phyloP scores from a whole-genome alignment of 2,888 invertebrate species.

The Scaeva pyrastri region DNA sequence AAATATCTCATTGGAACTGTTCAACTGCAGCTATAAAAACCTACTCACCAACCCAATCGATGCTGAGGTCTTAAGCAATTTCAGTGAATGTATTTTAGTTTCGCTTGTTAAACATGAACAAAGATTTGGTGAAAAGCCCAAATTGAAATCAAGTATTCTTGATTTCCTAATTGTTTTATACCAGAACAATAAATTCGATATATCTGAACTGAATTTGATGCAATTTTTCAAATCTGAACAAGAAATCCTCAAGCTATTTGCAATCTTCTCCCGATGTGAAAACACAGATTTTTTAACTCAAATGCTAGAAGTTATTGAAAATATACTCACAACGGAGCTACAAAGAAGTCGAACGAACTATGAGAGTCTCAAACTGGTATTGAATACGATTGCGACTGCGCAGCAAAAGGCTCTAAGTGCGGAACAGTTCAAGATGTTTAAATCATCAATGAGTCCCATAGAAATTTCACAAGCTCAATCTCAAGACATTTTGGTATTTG shows the following conservation, averaged over 20 bases:
- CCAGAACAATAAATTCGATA: not conserved
- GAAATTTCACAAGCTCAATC: conserved; percentile 7
- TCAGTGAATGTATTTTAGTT: conserved; percentile 37
- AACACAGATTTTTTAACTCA: not conserved
- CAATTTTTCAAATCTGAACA: conserved; percentile 19
- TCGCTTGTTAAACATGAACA: conserved; percentile 4
- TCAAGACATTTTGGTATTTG: not conserved
- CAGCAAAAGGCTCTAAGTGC: conserved; percentile 18
- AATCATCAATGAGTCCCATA: not conserved
- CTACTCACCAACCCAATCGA: conserved; percentile 8
- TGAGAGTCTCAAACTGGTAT: not conserved
- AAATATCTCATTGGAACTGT: conserved; percentile 28
- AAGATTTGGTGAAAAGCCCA: conserved; percentile 5
- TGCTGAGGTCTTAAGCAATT: not conserved
- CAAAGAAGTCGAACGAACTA: not conserved
- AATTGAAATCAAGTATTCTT: conserved; percentile 41
- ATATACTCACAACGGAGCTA: conserved; percentile 22
- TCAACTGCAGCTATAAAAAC: conserved; percentile 46
- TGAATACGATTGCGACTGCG: conserved; percentile 28
- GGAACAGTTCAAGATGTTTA: conserved; percentile 31
- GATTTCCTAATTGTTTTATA: conserved; percentile 39
- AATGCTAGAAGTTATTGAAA: not conserved
- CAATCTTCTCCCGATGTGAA: not conserved
- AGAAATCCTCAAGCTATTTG: conserved; percentile 25
- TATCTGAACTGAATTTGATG: conserved; percentile 11